Percentiles rank a stretch among this genome's conserved stretches.
phyloP scores from a whole-genome alignment of 2,113 vertebrate genomes.

The Plectropomus leopardus region DNA sequence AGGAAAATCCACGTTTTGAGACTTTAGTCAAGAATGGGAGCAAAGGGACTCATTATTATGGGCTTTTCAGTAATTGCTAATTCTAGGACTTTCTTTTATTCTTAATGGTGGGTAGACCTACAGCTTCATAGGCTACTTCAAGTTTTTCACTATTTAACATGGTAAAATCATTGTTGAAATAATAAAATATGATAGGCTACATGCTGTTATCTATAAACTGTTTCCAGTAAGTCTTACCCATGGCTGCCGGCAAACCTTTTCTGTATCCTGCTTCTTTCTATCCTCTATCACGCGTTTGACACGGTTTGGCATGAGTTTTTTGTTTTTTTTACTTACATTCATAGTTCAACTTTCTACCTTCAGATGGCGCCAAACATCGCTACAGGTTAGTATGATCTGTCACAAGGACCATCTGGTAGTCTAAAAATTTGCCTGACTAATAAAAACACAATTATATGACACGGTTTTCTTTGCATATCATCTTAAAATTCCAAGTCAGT shows the following conservation, averaged over 20 bases:
- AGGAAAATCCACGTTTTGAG: neutral
- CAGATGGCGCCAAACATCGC: slow-evolving; percentile 11
- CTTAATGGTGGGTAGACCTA: neutral
- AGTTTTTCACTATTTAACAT: neutral
- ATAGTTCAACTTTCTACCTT: neutral
- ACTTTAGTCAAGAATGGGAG: neutral
- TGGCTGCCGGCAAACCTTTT: neutral
- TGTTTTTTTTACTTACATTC: no score
- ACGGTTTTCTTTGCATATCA: fast-evolving
- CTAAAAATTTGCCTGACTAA: slow-evolving; percentile 53
- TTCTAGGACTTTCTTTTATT: neutral
- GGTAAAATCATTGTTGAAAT: neutral
- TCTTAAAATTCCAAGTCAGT: fast-evolving
- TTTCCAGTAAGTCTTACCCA: neutral
- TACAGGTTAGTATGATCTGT: no score
- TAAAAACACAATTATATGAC: neutral
- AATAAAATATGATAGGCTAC: neutral
- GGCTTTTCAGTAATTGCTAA: neutral
- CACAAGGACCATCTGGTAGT: neutral
- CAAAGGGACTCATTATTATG: neutral
- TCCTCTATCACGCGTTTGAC: no score
- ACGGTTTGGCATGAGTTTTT: no score
- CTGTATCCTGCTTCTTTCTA: no score
- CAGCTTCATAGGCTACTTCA: no score
- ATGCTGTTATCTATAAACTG: neutral